A percentile compares a stretch with the other conserved stretches of the same genome.
These are phyloP conservation scores for Dascyllus trimaculatus DNA, from an alignment of 2,113 vertebrate genomes.

Conservation along the genomic window DNA sequence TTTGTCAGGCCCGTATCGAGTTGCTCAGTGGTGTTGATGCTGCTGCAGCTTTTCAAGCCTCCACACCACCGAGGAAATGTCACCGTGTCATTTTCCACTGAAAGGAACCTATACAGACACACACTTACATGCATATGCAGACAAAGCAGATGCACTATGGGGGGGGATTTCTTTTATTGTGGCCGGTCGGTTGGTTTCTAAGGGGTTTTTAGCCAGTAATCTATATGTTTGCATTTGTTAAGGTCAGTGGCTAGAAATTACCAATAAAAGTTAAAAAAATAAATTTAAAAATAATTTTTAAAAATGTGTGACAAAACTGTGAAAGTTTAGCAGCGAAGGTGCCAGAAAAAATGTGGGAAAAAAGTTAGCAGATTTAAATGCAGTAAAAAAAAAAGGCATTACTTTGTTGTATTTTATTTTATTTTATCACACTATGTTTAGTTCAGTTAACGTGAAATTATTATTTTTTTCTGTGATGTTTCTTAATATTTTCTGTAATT, in stretches of 20 bases:
- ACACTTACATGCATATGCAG: not conserved
- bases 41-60: conserved; percentile 66
- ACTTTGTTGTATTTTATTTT: no score
- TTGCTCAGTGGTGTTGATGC: conserved; percentile 61
- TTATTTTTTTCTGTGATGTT: no score
- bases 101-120: conserved; percentile 7
- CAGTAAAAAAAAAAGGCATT: no score
- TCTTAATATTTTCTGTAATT: no score
- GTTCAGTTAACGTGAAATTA: no score
- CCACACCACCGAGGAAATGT: conserved; percentile 56
- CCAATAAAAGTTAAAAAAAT: no score
- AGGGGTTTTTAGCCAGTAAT: not conserved
- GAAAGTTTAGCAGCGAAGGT: no score
- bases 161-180: not conserved
- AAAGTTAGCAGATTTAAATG: no score
- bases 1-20: conserved; percentile 66
- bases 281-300: no score
- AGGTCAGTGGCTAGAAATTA: not conserved
- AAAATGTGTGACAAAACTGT: no score
- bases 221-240: not conserved
- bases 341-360: no score
- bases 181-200: not conserved
- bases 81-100: conserved; percentile 50
- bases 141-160: not conserved
- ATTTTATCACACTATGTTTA: no score